A percentile compares a stretch with the other conserved stretches of the same genome.
Conservation (phyloP, 30 jellyfish, hydroid and myxozoan genomes). For the Chironex yamaguchii region DNA sequence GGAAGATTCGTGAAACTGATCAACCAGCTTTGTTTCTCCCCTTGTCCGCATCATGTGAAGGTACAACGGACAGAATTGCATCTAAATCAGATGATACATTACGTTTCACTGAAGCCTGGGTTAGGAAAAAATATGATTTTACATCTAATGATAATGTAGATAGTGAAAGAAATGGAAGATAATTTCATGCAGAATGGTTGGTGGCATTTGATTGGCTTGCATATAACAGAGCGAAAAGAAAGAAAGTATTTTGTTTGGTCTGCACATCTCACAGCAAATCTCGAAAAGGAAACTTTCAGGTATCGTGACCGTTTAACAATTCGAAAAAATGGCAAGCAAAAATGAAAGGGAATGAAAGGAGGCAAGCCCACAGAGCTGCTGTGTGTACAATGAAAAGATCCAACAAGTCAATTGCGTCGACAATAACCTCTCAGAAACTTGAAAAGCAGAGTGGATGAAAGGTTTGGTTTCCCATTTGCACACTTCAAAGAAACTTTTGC, state of each 20-base stretch:
- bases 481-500: slow-evolving; percentile 42
- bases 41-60: slow-evolving; percentile 33
- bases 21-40: slow-evolving; percentile 55
- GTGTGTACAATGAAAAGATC: slow-evolving; percentile 31
- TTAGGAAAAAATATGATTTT: slow-evolving; percentile 30
- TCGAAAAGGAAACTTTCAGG: slow-evolving; percentile 36
- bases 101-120: slow-evolving; percentile 32
- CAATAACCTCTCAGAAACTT: slow-evolving; percentile 50
- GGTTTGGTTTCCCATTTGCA: slow-evolving; percentile 52
- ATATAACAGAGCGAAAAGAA: slow-evolving; percentile 13
- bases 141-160: slow-evolving; percentile 30
- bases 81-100: slow-evolving; percentile 41
- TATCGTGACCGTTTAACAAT: slow-evolving; percentile 42
- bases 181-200: slow-evolving; percentile 28
- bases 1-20: slow-evolving; percentile 52
- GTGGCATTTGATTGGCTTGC: slow-evolving; percentile 18
- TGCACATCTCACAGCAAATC: slow-evolving; percentile 62
- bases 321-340: slow-evolving; percentile 5
- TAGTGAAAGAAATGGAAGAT: slow-evolving; percentile 54
- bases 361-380: slow-evolving; percentile 41
- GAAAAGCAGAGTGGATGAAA: slow-evolving; percentile 35
- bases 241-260: no score
- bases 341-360: slow-evolving; percentile 30
- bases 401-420: slow-evolving; percentile 29
- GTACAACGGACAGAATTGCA: slow-evolving; percentile 23